Conservation (phyloP, 1,140 invertebrate genomes). For the Procambarus clarkii region DNA sequence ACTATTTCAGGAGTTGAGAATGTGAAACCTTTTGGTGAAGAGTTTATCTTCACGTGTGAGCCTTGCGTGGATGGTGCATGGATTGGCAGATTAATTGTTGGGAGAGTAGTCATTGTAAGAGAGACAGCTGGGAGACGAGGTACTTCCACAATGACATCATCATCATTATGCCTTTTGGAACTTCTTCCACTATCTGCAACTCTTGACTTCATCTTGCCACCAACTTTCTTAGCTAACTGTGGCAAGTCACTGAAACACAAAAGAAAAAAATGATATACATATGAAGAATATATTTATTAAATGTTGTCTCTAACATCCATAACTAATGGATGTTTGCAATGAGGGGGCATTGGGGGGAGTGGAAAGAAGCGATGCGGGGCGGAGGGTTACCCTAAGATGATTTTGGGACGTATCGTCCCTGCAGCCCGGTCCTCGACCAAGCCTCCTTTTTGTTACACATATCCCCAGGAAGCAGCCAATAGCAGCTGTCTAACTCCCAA, state of each 20-base stretch:
- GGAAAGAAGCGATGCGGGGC: too few relatives aligned
- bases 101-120: constrained; percentile 46
- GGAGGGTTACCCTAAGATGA: too few relatives aligned
- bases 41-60: background rate
- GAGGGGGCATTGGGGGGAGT: too few relatives aligned
- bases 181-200: constrained; percentile 45
- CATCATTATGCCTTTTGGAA: background rate
- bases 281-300: too few relatives aligned
- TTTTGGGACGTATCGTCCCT: too few relatives aligned
- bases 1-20: constrained; percentile 65
- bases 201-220: constrained; percentile 65
- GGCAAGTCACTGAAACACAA: constrained; percentile 43
- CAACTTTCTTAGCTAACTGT: constrained; percentile 31
- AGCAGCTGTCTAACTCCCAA: too few relatives aligned
- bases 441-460: too few relatives aligned
- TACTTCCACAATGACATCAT: constrained; percentile 31
- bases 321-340: too few relatives aligned
- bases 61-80: background rate
- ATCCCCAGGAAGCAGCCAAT: too few relatives aligned
- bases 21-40: constrained; percentile 51
- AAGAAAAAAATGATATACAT: background rate
- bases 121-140: constrained; percentile 44
- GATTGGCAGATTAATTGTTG: constrained; percentile 57
- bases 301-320: too few relatives aligned
- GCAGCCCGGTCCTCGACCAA: too few relatives aligned